Percentiles rank a stretch among this genome's conserved stretches.
Evolutionary conservation across 2,888 invertebrate species (phyloP).

Genomic region (Diplolepis rosae): DNA sequence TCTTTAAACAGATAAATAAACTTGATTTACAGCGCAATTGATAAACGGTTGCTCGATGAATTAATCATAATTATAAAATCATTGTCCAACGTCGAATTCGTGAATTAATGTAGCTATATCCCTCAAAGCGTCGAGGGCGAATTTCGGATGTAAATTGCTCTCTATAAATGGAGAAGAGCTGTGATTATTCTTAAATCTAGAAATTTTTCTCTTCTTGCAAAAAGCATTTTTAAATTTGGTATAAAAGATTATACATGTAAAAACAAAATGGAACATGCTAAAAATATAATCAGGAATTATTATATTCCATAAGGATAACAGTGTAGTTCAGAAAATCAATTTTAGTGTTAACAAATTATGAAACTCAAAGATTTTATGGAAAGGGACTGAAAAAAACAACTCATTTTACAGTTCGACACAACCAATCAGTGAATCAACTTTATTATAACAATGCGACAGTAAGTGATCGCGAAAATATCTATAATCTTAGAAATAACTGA

Average conservation of each 20-base stretch:
- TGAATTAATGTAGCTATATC: neutral
- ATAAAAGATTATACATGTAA: neutral
- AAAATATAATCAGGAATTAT: too few relatives aligned
- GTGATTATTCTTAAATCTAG: too few relatives aligned
- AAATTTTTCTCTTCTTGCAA: too few relatives aligned
- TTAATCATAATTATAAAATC: slow-evolving; percentile 12
- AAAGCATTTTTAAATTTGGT: neutral
- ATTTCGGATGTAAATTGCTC: neutral
- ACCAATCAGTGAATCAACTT: neutral
- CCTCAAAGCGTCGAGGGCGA: neutral
- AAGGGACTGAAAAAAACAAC: too few relatives aligned
- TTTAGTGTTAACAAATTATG: too few relatives aligned
- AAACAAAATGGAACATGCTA: neutral
- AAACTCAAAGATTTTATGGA: too few relatives aligned
- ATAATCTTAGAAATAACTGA: neutral
- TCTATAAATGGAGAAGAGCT: neutral
- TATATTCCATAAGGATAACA: too few relatives aligned
- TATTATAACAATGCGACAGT: neutral
- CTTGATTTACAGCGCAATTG: neutral
- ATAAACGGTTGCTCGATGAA: neutral
- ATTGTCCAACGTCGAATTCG: neutral
- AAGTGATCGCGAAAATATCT: neutral
- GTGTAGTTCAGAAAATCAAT: too few relatives aligned
- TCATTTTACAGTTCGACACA: too few relatives aligned
- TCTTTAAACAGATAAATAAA: neutral